These are phyloP conservation scores for Cladorhizidae sp. DNA, from an alignment of 37 sponge, comb jelly and placozoan species.

Conservation along the genomic window DNA sequence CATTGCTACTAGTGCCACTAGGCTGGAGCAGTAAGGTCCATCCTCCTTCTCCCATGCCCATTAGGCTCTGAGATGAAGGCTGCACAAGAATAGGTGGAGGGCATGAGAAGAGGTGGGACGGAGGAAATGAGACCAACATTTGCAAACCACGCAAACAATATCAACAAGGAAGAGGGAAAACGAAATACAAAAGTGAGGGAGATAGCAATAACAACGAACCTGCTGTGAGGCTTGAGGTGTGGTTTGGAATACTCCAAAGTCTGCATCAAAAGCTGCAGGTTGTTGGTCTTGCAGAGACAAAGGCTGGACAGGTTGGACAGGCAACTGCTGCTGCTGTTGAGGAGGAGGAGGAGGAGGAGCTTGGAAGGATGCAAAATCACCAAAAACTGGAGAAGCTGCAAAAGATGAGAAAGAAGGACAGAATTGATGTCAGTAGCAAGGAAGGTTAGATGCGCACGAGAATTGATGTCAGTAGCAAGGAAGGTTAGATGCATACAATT, in stretches of 20 bases:
- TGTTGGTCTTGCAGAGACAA: background rate
- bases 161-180: too few relatives aligned
- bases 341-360: background rate
- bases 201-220: background rate
- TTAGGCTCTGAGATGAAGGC: background rate
- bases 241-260: slow-evolving; percentile 43
- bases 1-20: too few relatives aligned
- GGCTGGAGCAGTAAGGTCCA: background rate
- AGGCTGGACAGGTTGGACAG: background rate
- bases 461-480: too few relatives aligned
- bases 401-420: background rate
- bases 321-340: slow-evolving; percentile 8
- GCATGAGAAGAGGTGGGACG: background rate
- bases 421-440: too few relatives aligned
- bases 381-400: slow-evolving; percentile 45
- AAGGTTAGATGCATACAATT: background rate
- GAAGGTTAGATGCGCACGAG: too few relatives aligned
- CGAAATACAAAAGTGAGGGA: too few relatives aligned
- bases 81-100: background rate
- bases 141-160: background rate
- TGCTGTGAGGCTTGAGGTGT: slow-evolving; percentile 3
- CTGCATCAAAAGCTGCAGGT: slow-evolving; percentile 13
- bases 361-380: slow-evolving; percentile 62
- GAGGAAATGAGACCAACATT: background rate
- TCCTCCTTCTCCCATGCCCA: background rate